Conservation (phyloP, 2,888 invertebrate species). For the Xestia xanthographa region DNA sequence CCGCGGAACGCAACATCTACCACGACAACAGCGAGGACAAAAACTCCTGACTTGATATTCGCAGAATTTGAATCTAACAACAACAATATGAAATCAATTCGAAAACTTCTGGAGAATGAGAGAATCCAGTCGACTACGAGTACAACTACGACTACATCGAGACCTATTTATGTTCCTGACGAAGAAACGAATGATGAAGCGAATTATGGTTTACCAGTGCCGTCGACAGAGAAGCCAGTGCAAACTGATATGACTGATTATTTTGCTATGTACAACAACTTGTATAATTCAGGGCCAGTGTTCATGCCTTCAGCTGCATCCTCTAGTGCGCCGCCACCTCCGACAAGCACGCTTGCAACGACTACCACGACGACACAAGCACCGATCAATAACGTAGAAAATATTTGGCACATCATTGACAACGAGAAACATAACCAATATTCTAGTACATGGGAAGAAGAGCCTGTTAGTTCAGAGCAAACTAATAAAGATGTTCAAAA, state of each 20-base stretch:
- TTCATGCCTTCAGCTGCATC: conserved; percentile 74
- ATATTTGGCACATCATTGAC: conserved; percentile 88
- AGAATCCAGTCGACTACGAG: conserved; percentile 70
- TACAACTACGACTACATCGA: conserved; percentile 68
- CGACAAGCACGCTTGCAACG: conserved; percentile 73
- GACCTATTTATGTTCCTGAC: conserved; percentile 83
- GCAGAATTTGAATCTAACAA: conserved; percentile 86
- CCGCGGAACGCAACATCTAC: conserved; percentile 72
- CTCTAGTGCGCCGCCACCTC: conserved; percentile 68
- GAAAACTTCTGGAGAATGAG: conserved; percentile 84
- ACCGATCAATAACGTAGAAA: conserved; percentile 78
- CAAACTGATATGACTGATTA: conserved; percentile 78
- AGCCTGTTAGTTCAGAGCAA: conserved; percentile 70
- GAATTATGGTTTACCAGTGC: conserved; percentile 71
- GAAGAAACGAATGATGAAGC: conserved; percentile 70
- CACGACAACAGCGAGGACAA: conserved; percentile 71
- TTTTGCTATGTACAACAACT: conserved; percentile 79
- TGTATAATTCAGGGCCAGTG: conserved; percentile 77
- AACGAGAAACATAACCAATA: conserved; percentile 82
- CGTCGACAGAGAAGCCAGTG: conserved; percentile 58
- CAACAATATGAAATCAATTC: conserved; percentile 82
- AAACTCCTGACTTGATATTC: conserved; percentile 87
- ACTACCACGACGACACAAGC: conserved; percentile 71
- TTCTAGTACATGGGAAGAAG: conserved; percentile 82
- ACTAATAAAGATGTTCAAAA: conserved; percentile 55